Conservation (phyloP, 2,888 invertebrate genomes). For the Dicranocentrus wangi region DNA sequence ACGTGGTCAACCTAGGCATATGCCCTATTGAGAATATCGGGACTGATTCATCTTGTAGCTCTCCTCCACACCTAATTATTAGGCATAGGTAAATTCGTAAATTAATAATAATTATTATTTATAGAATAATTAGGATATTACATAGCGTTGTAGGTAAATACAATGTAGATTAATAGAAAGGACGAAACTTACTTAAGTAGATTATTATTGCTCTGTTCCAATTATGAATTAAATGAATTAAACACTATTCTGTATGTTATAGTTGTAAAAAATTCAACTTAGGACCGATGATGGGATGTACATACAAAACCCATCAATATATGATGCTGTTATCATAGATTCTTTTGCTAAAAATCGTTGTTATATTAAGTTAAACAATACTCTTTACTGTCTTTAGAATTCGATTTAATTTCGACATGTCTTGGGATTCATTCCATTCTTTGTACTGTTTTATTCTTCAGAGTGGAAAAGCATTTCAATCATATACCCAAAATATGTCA, state of each 20-base stretch:
- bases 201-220: conserved; percentile 51
- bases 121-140: conserved; percentile 27
- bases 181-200: conserved; percentile 64
- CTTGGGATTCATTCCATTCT: conserved; percentile 63
- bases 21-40: conserved; percentile 71
- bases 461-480: conserved; percentile 58
- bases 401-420: conserved; percentile 50
- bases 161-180: conserved; percentile 31
- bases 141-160: conserved; percentile 38
- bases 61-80: conserved; percentile 60
- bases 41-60: conserved; percentile 67
- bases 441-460: conserved; percentile 43
- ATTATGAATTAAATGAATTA: conserved; percentile 35
- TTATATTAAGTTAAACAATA: conserved; percentile 45
- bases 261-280: conserved; percentile 21
- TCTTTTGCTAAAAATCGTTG: conserved; percentile 29
- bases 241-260: conserved; percentile 24
- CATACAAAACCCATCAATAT: conserved; percentile 26
- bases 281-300: conserved; percentile 56
- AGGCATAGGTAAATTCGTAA: conserved; percentile 36
- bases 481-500: conserved; percentile 42
- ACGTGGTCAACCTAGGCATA: conserved; percentile 72
- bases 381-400: conserved; percentile 42
- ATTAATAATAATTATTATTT: conserved; percentile 29
- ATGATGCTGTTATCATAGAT: conserved; percentile 22